Conservation (phyloP, 2,888 invertebrate species). For the Alloscopus bannaensis region DNA sequence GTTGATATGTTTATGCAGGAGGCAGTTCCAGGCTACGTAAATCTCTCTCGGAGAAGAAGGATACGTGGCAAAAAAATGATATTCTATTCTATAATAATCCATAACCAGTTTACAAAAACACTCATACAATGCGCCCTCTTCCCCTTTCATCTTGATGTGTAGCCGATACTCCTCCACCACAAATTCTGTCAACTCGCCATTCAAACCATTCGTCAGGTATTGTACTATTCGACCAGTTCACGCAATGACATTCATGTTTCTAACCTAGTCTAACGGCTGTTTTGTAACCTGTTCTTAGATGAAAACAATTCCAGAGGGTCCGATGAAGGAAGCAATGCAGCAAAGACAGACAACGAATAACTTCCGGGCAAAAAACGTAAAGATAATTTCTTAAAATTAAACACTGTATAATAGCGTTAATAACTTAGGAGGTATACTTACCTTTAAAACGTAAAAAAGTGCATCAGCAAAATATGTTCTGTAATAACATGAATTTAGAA, state of each 20-base stretch:
- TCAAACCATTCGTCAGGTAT: neutral
- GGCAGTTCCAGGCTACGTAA: too few species aligned
- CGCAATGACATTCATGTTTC: too few species aligned
- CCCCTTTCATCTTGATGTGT: neutral
- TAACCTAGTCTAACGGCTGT: neutral
- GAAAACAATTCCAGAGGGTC: too few species aligned
- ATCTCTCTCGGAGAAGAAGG: slow-evolving; percentile 74
- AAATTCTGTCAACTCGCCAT: neutral
- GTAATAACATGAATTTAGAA: neutral
- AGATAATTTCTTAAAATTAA: too few species aligned
- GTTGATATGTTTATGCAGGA: slow-evolving; percentile 35
- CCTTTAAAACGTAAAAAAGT: too few species aligned
- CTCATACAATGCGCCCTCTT: neutral
- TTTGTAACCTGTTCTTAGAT: neutral
- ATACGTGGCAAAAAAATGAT: slow-evolving; percentile 73
- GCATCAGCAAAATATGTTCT: neutral
- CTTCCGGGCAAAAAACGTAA: slow-evolving; percentile 51
- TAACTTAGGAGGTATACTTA: too few species aligned
- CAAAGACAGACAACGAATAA: slow-evolving; percentile 63
- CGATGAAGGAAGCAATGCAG: slow-evolving; percentile 23
- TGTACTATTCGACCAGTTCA: too few species aligned
- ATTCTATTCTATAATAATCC: too few species aligned
- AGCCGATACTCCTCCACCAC: neutral
- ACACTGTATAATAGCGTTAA: too few species aligned
- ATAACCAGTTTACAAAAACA: neutral